A percentile compares a stretch with the other conserved stretches of the same genome.
Conservation (phyloP, 1,140 invertebrate genomes). For the Calosoma granatense region DNA sequence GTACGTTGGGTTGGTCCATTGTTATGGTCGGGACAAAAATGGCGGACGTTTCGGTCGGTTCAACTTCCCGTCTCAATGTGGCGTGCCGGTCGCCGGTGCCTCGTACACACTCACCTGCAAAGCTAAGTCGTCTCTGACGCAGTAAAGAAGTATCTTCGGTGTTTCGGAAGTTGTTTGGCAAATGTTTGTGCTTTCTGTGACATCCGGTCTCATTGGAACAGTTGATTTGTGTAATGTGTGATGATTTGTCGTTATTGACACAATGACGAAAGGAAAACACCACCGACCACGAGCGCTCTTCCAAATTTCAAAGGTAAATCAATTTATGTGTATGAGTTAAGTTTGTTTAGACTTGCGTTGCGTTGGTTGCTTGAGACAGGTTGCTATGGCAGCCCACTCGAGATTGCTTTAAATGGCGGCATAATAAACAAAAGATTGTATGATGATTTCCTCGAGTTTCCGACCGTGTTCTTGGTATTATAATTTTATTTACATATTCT, state of each 20-base stretch:
- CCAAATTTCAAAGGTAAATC: constrained; percentile 46
- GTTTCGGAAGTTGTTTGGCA: not conserved
- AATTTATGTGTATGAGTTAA: too few relatives aligned
- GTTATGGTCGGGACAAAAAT: not conserved
- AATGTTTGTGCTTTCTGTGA: not conserved
- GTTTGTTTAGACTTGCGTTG: not conserved
- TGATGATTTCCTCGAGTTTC: too few relatives aligned
- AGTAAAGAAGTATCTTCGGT: not conserved
- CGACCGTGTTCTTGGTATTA: too few relatives aligned
- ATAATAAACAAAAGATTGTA: not conserved
- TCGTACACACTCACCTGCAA: constrained; percentile 20
- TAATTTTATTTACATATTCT: too few relatives aligned
- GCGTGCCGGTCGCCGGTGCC: constrained; percentile 11
- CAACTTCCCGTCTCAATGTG: constrained; percentile 18
- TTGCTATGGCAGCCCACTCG: not conserved
- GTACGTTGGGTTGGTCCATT: too few relatives aligned
- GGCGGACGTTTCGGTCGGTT: constrained; percentile 10
- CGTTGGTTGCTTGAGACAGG: not conserved
- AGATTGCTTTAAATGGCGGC: constrained; percentile 1
- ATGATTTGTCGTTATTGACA: constrained; percentile 5
- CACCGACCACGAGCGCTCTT: constrained; percentile 37
- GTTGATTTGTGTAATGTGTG: not conserved
- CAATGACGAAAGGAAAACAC: constrained; percentile 27
- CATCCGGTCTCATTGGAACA: not conserved
- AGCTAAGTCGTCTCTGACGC: constrained; percentile 20